Percentiles rank a stretch among this genome's conserved stretches.
Conservation (phyloP, 53 echinoderm and acorn worm genomes). For the Patiria pectinifera region DNA sequence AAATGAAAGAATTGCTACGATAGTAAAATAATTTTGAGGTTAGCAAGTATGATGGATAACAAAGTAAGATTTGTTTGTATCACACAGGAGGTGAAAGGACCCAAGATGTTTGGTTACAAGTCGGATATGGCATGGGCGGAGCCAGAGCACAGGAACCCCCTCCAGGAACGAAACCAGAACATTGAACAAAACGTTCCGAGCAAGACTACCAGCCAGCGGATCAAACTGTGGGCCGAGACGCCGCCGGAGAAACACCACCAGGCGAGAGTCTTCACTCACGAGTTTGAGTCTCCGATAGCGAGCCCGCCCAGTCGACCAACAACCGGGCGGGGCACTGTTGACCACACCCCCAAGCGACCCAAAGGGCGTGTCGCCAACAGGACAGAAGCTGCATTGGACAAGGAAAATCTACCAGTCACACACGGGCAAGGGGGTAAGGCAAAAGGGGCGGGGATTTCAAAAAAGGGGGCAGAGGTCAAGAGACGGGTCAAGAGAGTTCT, state of each 20-base stretch:
- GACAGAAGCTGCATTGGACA: slow-evolving; percentile 30
- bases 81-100: slow-evolving; percentile 32
- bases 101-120: slow-evolving; percentile 9
- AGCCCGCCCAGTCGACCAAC: too few species aligned
- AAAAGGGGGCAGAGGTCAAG: slow-evolving; percentile 33
- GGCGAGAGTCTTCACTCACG: slow-evolving; percentile 10
- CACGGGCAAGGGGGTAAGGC: neutral
- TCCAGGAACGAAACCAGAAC: slow-evolving; percentile 19
- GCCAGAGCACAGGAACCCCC: slow-evolving; percentile 23
- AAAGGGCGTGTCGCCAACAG: slow-evolving; percentile 11
- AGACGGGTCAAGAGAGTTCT: slow-evolving; percentile 45
- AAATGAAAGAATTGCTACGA: too few species aligned
- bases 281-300: slow-evolving; percentile 3
- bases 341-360: slow-evolving; percentile 41
- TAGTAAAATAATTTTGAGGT: neutral
- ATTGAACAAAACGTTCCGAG: neutral
- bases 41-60: neutral
- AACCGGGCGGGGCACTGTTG: neutral
- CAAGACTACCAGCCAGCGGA: neutral
- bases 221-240: slow-evolving; percentile 49
- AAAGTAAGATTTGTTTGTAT: neutral
- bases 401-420: slow-evolving; percentile 21
- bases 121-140: slow-evolving; percentile 73
- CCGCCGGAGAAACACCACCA: slow-evolving; percentile 34
- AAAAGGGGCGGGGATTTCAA: neutral